A percentile compares a stretch with the other conserved stretches of the same genome.
These are phyloP conservation scores for Eupithecia insigniata DNA, from an alignment of 2,888 invertebrate species.

Conservation along the genomic window DNA sequence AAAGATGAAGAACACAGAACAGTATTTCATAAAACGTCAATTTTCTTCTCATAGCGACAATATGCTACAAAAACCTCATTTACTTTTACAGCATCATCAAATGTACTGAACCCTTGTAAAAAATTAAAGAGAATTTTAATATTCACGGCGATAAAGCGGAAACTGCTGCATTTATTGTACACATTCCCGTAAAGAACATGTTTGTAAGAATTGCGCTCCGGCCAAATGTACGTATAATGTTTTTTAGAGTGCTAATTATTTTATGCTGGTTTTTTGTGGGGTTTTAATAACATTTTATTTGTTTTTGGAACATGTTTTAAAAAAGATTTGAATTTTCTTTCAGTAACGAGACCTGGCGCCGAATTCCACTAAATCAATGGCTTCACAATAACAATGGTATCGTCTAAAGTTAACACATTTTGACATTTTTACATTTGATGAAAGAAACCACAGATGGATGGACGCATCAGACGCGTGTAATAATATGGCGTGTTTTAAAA, in stretches of 20 bases:
- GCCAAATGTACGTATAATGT: constrained; percentile 35
- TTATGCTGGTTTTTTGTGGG: constrained; percentile 10
- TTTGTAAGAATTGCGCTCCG: constrained; percentile 41
- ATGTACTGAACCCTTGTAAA: constrained; percentile 38
- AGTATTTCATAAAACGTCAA: constrained; percentile 3
- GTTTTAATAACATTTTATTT: constrained; percentile 1
- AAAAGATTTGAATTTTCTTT: background rate
- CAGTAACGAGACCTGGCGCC: too few relatives aligned
- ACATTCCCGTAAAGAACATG: constrained; percentile 49
- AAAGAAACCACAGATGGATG: too few relatives aligned
- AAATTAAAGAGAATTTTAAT: constrained; percentile 47
- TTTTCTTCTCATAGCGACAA: constrained; percentile 6
- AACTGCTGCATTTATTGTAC: constrained; percentile 64
- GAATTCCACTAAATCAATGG: too few relatives aligned
- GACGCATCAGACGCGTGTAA: too few relatives aligned
- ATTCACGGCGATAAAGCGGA: constrained; percentile 52
- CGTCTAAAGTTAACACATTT: too few relatives aligned
- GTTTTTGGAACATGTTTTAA: background rate
- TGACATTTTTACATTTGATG: too few relatives aligned
- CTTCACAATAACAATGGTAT: too few relatives aligned
- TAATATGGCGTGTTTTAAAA: too few relatives aligned
- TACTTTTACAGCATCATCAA: constrained; percentile 23
- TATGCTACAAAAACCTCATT: constrained; percentile 20
- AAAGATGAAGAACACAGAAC: background rate
- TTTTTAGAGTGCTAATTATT: constrained; percentile 26